These are phyloP conservation scores for Pollenia amentaria DNA, from an alignment of 2,888 invertebrate genomes.

Conservation along the genomic window DNA sequence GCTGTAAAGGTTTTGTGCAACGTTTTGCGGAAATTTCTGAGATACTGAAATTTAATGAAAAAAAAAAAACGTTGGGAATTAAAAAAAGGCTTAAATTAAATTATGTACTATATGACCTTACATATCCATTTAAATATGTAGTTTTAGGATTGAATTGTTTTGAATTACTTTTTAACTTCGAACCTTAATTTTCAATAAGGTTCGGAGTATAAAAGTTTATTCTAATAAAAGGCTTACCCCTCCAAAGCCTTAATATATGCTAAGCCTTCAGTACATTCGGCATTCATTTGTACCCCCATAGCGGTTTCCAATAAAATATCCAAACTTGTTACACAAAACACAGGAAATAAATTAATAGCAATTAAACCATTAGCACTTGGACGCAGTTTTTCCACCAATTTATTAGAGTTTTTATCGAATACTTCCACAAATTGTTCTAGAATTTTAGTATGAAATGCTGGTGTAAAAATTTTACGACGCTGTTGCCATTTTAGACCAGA, in stretches of 20 bases:
- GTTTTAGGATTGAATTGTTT: too few relatives aligned
- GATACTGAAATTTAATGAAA: too few relatives aligned
- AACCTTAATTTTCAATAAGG: too few relatives aligned
- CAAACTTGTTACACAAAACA: slow-evolving; percentile 67
- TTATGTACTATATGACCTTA: too few relatives aligned
- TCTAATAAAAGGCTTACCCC: neutral
- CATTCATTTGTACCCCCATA: slow-evolving; percentile 81
- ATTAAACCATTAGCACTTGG: neutral
- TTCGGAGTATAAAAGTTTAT: too few relatives aligned
- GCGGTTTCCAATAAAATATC: slow-evolving; percentile 77
- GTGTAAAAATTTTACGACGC: neutral
- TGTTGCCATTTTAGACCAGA: slow-evolving; percentile 3
- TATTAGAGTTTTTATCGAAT: neutral
- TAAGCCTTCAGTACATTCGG: slow-evolving; percentile 84
- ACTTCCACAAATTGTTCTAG: neutral
- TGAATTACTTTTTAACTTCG: too few relatives aligned
- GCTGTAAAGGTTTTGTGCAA: slow-evolving; percentile 51
- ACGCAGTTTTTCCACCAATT: neutral
- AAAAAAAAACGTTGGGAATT: too few relatives aligned
- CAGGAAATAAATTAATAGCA: slow-evolving; percentile 45
- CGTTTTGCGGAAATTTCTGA: slow-evolving; percentile 1
- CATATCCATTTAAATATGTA: too few relatives aligned
- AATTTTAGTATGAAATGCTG: neutral
- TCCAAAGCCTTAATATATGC: neutral
- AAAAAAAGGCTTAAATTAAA: too few relatives aligned